Evolutionary conservation across 2,797 vertebrate genomes (phyloP).

Genomic region (Tauraco hartlaubi): DNA sequence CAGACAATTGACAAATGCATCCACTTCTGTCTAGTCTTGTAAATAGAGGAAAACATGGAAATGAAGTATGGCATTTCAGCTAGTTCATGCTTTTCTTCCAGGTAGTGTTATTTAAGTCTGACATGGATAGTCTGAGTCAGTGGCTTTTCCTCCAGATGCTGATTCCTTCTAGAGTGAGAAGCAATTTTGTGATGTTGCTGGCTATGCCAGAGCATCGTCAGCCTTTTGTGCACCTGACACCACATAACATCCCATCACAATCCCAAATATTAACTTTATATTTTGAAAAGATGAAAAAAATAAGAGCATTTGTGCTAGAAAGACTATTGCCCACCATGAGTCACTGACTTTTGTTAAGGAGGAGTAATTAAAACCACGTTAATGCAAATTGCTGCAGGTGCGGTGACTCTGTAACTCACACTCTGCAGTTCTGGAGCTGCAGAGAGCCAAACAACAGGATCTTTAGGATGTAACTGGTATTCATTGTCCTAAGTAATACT

Average conservation of each 20-base stretch:
- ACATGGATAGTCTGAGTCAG: neutral
- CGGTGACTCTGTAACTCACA: neutral
- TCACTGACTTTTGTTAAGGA: neutral
- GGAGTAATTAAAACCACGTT: neutral
- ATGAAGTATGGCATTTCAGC: neutral
- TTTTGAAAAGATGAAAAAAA: neutral
- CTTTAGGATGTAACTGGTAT: neutral
- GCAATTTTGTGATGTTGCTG: neutral
- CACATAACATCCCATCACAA: neutral
- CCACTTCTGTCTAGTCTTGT: neutral
- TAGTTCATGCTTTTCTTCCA: neutral
- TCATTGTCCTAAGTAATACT: neutral
- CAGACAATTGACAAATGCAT: neutral
- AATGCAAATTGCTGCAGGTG: neutral
- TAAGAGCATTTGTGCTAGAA: neutral
- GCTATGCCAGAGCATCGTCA: neutral
- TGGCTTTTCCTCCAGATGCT: rapidly evolving
- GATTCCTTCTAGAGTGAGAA: neutral
- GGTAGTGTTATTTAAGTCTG: neutral
- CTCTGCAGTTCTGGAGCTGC: neutral
- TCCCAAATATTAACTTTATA: neutral
- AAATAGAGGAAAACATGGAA: neutral
- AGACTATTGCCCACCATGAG: neutral
- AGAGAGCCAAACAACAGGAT: neutral
- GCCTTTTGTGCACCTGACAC: neutral